A percentile compares a stretch with the other conserved stretches of the same genome.
These are phyloP conservation scores for Mallotus villosus DNA, from an alignment of 2,797 vertebrate species.

Conservation along the genomic window DNA sequence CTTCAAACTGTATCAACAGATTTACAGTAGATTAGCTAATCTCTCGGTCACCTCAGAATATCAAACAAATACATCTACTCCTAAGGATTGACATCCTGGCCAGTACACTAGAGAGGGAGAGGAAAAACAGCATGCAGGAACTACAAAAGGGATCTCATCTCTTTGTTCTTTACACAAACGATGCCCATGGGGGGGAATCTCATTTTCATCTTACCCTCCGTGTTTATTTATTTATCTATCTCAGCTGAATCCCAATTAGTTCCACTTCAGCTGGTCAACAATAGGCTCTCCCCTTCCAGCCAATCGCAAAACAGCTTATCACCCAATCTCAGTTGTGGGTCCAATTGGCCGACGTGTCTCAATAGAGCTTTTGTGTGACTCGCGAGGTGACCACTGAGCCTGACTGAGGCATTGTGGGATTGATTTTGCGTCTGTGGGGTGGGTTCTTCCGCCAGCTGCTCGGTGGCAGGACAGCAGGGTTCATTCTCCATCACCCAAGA, in stretches of 20 bases:
- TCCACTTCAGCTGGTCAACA: constrained; percentile 4
- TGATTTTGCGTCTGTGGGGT: constrained; percentile 54
- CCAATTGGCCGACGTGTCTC: constrained; percentile 36
- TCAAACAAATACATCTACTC: not conserved
- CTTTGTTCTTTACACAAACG: constrained; percentile 9
- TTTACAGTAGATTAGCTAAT: constrained; percentile 48
- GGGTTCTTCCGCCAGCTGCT: constrained; percentile 71
- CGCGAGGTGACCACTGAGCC: constrained; percentile 40
- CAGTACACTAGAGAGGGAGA: not conserved
- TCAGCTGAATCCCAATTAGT: constrained; percentile 17
- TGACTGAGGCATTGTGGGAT: constrained; percentile 51
- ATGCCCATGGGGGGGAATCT: not conserved
- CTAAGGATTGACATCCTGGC: not conserved
- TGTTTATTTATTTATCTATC: constrained; percentile 19
- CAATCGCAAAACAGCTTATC: not conserved
- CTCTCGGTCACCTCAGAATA: not conserved
- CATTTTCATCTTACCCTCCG: constrained; percentile 4
- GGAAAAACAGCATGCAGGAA: not conserved
- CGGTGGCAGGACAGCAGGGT: constrained; percentile 60
- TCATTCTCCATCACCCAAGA: constrained; percentile 62
- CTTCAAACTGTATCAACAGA: not conserved
- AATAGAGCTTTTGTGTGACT: constrained; percentile 43
- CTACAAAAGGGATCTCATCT: not conserved
- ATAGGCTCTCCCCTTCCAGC: not conserved
- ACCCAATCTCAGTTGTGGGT: constrained; percentile 42